These are phyloP conservation scores for Rallus crepitans DNA, from an alignment of 2,797 vertebrate species.

Conservation along the genomic window DNA sequence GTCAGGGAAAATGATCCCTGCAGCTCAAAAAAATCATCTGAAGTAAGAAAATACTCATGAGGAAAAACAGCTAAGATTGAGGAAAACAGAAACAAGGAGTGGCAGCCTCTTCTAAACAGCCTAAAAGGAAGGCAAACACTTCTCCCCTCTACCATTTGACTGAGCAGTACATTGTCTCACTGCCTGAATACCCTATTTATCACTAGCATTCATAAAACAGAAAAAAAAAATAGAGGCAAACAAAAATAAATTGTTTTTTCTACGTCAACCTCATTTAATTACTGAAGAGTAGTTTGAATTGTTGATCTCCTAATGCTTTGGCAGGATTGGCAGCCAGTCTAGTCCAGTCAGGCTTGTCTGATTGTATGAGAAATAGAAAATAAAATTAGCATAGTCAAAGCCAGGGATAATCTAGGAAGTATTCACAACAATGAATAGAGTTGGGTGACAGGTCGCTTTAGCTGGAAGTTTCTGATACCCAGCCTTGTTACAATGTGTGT, in stretches of 20 bases:
- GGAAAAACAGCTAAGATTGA: neutral
- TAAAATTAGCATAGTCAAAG: slow-evolving; percentile 57
- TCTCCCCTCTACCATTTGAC: neutral
- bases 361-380: slow-evolving; percentile 37
- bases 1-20: neutral
- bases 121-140: slow-evolving; percentile 6
- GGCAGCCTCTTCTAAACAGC: neutral
- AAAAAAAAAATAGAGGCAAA: neutral
- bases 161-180: neutral
- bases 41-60: neutral
- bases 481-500: slow-evolving; percentile 13
- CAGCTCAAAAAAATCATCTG: neutral
- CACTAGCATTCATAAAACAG: neutral
- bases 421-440: slow-evolving; percentile 43
- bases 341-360: slow-evolving; percentile 20
- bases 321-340: neutral
- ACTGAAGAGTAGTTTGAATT: slow-evolving; percentile 16
- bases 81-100: neutral
- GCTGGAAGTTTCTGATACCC: neutral
- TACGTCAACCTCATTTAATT: slow-evolving; percentile 23
- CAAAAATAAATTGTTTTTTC: slow-evolving; percentile 51
- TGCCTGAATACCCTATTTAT: slow-evolving; percentile 38
- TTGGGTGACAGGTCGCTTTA: neutral
- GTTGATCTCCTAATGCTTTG: slow-evolving; percentile 3
- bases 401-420: slow-evolving; percentile 41